Conservation (phyloP, 2,113 vertebrate species). For the Trochalopteron elliotii region DNA sequence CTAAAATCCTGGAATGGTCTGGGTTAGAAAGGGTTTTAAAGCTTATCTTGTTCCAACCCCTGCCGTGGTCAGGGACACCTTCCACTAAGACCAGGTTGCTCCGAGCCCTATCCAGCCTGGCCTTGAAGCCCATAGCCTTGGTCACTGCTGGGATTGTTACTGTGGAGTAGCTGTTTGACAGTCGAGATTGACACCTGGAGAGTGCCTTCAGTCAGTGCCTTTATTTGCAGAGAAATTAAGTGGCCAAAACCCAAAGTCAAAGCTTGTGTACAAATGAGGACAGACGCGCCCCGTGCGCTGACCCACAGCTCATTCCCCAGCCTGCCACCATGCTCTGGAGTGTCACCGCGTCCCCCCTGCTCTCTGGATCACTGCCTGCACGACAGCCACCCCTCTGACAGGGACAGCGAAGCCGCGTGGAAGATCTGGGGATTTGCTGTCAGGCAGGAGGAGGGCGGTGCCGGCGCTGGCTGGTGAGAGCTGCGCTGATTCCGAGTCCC, state of each 20-base stretch:
- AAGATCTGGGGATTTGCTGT: not conserved
- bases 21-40: not conserved
- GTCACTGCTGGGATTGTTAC: not conserved
- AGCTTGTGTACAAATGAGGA: not conserved
- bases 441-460: not conserved
- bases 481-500: not conserved
- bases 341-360: fast-evolving
- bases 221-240: not conserved
- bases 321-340: not conserved
- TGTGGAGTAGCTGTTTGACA: not conserved
- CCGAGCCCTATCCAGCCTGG: not conserved
- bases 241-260: not conserved
- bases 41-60: fast-evolving
- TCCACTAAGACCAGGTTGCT: too few species aligned
- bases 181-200: not conserved
- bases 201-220: not conserved
- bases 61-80: not conserved
- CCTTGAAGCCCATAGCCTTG: not conserved
- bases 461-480: not conserved
- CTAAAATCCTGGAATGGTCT: not conserved
- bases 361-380: not conserved
- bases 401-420: not conserved
- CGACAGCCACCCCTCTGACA: not conserved
- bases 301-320: not conserved
- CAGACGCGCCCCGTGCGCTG: not conserved